Conservation (phyloP, 2,888 invertebrate species). For the Aelia acuminata region DNA sequence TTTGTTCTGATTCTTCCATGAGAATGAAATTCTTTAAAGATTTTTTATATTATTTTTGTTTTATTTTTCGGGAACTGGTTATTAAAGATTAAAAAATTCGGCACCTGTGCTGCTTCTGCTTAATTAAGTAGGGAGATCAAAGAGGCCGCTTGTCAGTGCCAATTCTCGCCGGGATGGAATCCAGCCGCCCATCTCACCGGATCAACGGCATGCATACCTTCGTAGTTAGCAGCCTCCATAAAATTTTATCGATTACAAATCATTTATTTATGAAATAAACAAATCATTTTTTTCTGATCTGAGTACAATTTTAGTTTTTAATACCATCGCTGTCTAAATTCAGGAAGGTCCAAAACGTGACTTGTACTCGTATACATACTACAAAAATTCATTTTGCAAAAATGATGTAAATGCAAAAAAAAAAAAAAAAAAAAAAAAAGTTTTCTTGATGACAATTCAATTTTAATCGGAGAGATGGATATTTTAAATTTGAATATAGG, state of each 20-base stretch:
- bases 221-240: background rate
- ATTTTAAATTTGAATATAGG: no score
- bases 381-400: no score
- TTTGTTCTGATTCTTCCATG: background rate
- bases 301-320: no score
- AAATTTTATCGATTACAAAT: background rate
- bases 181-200: background rate
- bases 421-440: no score
- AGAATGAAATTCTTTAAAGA: background rate
- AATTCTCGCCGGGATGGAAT: constrained; percentile 3
- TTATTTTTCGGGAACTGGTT: background rate
- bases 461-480: no score
- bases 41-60: background rate
- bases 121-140: background rate
- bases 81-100: constrained; percentile 26
- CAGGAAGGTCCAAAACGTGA: no score
- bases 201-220: background rate
- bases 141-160: constrained; percentile 7
- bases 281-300: no score
- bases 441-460: no score
- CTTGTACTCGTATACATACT: no score
- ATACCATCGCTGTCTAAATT: no score
- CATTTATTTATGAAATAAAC: background rate
- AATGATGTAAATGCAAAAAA: no score
- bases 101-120: constrained; percentile 8